Percentiles rank a stretch among this genome's conserved stretches.
Conservation (phyloP, 2,797 vertebrate species). For the Acanthiza pusilla region DNA sequence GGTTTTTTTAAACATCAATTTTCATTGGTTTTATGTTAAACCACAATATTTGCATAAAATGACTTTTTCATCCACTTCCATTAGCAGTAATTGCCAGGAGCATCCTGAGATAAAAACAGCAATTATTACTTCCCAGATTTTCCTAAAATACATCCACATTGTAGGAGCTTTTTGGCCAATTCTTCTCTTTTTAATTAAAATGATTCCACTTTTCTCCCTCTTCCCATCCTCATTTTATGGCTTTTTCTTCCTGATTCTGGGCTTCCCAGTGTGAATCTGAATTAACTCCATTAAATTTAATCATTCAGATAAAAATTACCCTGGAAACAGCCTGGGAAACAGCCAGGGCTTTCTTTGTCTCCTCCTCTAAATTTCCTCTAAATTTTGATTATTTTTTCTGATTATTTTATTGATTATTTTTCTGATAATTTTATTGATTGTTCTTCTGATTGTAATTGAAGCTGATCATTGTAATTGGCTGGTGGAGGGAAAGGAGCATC, state of each 20-base stretch:
- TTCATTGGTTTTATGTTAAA: background rate
- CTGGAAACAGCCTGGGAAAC: fast-evolving
- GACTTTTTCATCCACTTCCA: background rate
- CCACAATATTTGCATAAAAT: background rate
- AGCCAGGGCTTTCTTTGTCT: background rate
- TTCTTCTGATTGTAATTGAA: background rate
- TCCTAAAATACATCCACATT: background rate
- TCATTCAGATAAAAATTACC: background rate
- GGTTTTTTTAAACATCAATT: too few species aligned
- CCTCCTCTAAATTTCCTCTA: background rate
- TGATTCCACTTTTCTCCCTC: background rate
- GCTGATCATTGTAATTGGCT: background rate
- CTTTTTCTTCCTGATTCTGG: background rate
- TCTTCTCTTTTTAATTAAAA: background rate
- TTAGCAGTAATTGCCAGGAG: background rate
- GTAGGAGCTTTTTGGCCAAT: background rate
- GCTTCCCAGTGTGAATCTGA: background rate
- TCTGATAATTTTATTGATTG: background rate
- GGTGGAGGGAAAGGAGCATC: background rate
- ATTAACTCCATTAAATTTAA: background rate
- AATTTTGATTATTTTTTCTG: background rate
- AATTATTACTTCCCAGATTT: background rate
- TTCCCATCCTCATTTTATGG: background rate
- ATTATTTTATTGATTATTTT: background rate
- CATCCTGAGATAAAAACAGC: background rate